Percentiles rank a stretch among this genome's conserved stretches.
Evolutionary conservation across 1,140 invertebrate species (phyloP).

Genomic region (Drosophila rhopaloa): DNA sequence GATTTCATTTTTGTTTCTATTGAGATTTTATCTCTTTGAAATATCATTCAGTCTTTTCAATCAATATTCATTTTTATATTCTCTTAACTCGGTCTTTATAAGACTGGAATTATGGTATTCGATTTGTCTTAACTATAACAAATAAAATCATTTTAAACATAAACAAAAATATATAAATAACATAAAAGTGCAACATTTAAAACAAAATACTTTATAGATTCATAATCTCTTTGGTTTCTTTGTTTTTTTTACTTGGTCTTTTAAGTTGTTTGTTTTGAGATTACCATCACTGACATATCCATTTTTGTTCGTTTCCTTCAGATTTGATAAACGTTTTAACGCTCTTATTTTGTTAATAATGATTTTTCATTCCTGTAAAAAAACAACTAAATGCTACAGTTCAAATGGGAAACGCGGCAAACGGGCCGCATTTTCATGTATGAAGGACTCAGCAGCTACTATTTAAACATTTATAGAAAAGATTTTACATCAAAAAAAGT

Average conservation of each 20-base stretch:
- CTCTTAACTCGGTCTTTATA: slow-evolving; percentile 10
- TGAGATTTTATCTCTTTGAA: slow-evolving; percentile 26
- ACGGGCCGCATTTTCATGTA: slow-evolving; percentile 41
- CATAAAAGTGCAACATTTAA: slow-evolving; percentile 78
- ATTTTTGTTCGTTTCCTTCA: slow-evolving; percentile 64
- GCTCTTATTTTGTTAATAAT: slow-evolving; percentile 54
- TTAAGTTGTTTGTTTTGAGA: slow-evolving; percentile 49
- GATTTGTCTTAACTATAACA: slow-evolving; percentile 59
- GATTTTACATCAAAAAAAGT: background rate
- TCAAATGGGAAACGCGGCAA: slow-evolving; percentile 60
- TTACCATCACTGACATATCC: slow-evolving; percentile 72
- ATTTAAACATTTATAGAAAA: background rate
- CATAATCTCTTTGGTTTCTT: slow-evolving; percentile 27
- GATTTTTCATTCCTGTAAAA: slow-evolving; percentile 74
- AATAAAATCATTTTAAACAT: slow-evolving; percentile 69
- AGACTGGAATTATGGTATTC: slow-evolving; percentile 14
- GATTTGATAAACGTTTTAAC: slow-evolving; percentile 55
- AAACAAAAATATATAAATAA: slow-evolving; percentile 76
- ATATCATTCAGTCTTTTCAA: slow-evolving; percentile 62
- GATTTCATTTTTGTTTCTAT: slow-evolving; percentile 15
- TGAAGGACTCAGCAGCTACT: slow-evolving; percentile 49
- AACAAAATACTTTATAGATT: slow-evolving; percentile 64
- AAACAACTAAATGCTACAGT: slow-evolving; percentile 78
- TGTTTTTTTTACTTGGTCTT: slow-evolving; percentile 36
- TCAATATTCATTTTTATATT: slow-evolving; percentile 16